Conservation (phyloP, 2,797 vertebrate species). For the Xenentodon cancila region DNA sequence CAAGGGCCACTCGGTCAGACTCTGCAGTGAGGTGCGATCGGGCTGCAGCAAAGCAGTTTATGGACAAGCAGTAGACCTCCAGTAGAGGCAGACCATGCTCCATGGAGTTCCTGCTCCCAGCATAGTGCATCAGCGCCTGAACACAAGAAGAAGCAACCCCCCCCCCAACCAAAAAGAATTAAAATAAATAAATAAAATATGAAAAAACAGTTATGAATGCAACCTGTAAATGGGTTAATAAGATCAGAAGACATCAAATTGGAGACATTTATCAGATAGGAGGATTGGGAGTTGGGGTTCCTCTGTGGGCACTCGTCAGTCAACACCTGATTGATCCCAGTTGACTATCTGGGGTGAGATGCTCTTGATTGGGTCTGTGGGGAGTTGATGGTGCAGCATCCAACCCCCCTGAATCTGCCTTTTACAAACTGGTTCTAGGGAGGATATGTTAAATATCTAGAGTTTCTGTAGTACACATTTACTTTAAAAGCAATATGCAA, state of each 20-base stretch:
- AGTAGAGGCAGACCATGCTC: conserved; percentile 93
- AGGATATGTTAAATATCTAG: too few relatives aligned
- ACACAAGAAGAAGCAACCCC: conserved; percentile 27
- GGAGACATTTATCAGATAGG: conserved; percentile 5
- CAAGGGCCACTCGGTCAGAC: conserved; percentile 93
- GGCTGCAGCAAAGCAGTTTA: conserved; percentile 94
- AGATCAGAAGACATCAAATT: conserved; percentile 3
- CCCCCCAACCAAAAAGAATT: not conserved
- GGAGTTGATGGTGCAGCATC: conserved; percentile 40
- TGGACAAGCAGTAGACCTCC: conserved; percentile 96
- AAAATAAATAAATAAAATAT: not conserved
- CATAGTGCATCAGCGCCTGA: conserved; percentile 93
- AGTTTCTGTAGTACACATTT: not conserved
- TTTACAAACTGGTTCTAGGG: not conserved
- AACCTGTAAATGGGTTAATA: not conserved
- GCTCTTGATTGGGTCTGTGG: conserved; percentile 65
- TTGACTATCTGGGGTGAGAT: conserved; percentile 41
- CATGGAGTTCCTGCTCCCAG: conserved; percentile 92
- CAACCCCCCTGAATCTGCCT: conserved; percentile 17
- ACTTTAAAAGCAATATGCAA: not conserved
- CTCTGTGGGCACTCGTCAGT: conserved; percentile 36
- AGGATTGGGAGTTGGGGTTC: not conserved
- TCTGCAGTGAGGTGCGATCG: conserved; percentile 94
- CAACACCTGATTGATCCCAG: conserved; percentile 60
- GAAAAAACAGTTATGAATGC: not conserved